Conservation (phyloP, 2,888 invertebrate genomes). For the Erebia palarica region DNA sequence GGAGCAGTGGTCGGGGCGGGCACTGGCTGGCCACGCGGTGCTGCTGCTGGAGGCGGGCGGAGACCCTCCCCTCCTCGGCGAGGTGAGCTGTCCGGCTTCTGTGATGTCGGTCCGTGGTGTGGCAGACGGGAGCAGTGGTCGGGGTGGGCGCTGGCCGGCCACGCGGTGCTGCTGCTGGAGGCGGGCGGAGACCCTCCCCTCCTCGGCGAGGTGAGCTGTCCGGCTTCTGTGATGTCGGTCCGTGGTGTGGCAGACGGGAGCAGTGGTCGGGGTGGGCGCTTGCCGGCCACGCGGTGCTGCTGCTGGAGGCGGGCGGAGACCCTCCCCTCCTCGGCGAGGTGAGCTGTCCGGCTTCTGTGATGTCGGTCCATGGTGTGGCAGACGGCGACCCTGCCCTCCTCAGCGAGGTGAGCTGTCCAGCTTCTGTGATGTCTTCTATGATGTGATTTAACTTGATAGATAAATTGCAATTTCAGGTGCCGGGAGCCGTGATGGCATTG, state of each 20-base stretch:
- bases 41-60: slow-evolving; percentile 63
- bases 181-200: slow-evolving; percentile 62
- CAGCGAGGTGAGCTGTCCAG: too few relatives aligned
- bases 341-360: too few relatives aligned
- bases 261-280: slow-evolving; percentile 72
- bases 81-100: slow-evolving; percentile 42
- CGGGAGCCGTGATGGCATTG: slow-evolving; percentile 46
- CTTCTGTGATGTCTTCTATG: too few relatives aligned
- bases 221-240: too few relatives aligned
- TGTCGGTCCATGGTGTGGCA: too few relatives aligned
- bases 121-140: slow-evolving; percentile 65
- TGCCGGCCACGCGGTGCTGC: slow-evolving; percentile 56
- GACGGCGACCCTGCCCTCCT: slow-evolving; percentile 44
- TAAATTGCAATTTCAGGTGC: slow-evolving; percentile 50
- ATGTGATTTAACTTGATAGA: too few relatives aligned
- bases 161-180: slow-evolving; percentile 60
- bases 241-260: slow-evolving; percentile 50
- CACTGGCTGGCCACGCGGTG: slow-evolving; percentile 56
- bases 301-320: slow-evolving; percentile 62
- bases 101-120: neutral
- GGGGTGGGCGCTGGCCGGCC: slow-evolving; percentile 63
- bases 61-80: slow-evolving; percentile 47
- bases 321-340: too few relatives aligned
- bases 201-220: too few relatives aligned
- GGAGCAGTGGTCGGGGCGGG: slow-evolving; percentile 69